Conservation (phyloP, 2,797 vertebrate genomes). For the Sphaeramia orbicularis region DNA sequence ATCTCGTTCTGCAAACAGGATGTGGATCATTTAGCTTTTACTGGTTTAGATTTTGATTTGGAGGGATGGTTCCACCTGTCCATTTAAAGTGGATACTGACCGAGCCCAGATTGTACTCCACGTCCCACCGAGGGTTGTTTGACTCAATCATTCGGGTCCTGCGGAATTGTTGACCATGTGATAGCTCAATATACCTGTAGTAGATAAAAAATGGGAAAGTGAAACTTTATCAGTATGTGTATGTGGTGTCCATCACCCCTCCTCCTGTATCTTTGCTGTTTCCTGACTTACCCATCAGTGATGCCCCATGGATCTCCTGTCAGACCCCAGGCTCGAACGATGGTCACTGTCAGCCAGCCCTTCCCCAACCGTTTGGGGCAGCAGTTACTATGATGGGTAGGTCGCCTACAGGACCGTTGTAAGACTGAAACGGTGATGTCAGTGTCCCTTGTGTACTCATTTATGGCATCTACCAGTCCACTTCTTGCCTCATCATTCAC, state of each 20-base stretch:
- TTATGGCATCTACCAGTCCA: slow-evolving; percentile 19
- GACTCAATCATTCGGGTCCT: slow-evolving; percentile 4
- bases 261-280: too few relatives aligned
- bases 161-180: accelerated
- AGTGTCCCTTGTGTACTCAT: slow-evolving; percentile 27
- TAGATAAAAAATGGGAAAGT: neutral
- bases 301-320: accelerated
- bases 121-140: slow-evolving; percentile 10
- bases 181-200: slow-evolving; percentile 35
- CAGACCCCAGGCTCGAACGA: slow-evolving; percentile 26
- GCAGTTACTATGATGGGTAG: slow-evolving; percentile 20
- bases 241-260: too few relatives aligned
- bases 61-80: too few relatives aligned
- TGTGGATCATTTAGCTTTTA: too few relatives aligned
- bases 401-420: slow-evolving; percentile 7
- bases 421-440: accelerated
- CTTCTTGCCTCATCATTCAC: neutral
- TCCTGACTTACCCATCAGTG: slow-evolving; percentile 24
- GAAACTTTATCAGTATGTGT: too few relatives aligned
- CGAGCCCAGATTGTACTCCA: neutral
- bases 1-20: too few relatives aligned
- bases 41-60: too few relatives aligned
- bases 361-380: slow-evolving; percentile 23
- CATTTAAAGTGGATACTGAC: slow-evolving; percentile 26
- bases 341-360: slow-evolving; percentile 40